These are phyloP conservation scores for Sebastes steindachneri DNA, from an alignment of 2,797 vertebrate genomes.

Conservation along the genomic window DNA sequence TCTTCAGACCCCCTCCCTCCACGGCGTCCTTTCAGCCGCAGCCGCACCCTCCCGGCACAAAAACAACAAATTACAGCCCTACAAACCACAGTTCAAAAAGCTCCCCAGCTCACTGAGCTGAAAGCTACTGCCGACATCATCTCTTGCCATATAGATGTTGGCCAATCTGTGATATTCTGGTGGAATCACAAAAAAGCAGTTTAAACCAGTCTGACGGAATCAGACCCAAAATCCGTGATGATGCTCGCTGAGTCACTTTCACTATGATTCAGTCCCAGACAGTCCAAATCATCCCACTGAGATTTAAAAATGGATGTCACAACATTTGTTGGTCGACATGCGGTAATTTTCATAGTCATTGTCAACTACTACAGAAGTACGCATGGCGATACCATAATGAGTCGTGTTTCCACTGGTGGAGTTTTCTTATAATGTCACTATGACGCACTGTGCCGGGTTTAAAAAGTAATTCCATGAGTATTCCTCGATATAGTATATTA, in stretches of 20 bases:
- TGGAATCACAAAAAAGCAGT: conserved; percentile 11
- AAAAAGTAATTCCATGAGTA: neutral
- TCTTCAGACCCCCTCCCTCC: conserved; percentile 41
- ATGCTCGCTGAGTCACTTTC: conserved; percentile 57
- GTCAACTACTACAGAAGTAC: neutral
- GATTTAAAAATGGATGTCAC: neutral
- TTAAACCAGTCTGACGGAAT: conserved; percentile 9
- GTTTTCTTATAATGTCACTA: neutral
- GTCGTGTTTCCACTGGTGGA: neutral
- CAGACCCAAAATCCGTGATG: conserved; percentile 35
- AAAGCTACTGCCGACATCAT: conserved; percentile 40
- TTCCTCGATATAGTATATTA: neutral
- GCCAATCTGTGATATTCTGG: conserved; percentile 20
- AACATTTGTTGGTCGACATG: neutral
- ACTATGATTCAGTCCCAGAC: conserved; percentile 35
- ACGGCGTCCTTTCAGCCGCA: conserved; percentile 45
- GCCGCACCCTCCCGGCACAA: conserved; percentile 75
- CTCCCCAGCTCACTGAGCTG: conserved; percentile 18
- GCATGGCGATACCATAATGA: neutral
- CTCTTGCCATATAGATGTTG: conserved; percentile 16
- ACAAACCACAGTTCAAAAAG: conserved; percentile 53
- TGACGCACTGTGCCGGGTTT: neutral
- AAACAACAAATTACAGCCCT: conserved; percentile 80
- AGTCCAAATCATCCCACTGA: conserved; percentile 8
- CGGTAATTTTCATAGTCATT: neutral